Evolutionary conservation across 2,888 invertebrate species (phyloP).

Genomic region (Trichacis sp.): DNA sequence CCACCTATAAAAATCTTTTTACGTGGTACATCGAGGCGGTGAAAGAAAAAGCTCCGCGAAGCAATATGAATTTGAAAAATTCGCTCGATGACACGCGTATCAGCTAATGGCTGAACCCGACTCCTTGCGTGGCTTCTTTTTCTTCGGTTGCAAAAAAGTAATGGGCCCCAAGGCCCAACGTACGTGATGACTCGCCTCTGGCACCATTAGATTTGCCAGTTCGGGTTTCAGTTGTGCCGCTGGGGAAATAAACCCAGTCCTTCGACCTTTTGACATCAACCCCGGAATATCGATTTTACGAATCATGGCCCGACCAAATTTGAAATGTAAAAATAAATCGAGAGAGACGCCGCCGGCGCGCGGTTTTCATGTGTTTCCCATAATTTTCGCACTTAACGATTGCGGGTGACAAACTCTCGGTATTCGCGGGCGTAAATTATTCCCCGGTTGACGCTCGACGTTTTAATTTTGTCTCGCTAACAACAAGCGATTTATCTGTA

Average conservation of each 20-base stretch:
- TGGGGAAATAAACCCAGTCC: constrained; percentile 27
- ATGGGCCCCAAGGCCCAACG: constrained; percentile 36
- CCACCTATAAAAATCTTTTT: too few relatives aligned
- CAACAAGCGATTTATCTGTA: background rate
- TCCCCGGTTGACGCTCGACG: constrained; percentile 15
- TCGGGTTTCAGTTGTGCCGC: constrained; percentile 63
- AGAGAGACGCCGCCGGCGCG: background rate
- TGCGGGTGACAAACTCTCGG: constrained; percentile 31
- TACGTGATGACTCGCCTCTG: constrained; percentile 62
- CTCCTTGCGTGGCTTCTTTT: too few relatives aligned
- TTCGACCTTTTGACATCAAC: background rate
- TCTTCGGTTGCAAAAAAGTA: constrained; percentile 35
- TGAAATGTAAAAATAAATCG: background rate
- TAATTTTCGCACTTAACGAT: constrained; percentile 37
- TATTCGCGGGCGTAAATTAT: constrained; percentile 22
- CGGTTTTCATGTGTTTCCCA: constrained; percentile 42
- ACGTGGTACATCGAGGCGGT: too few relatives aligned
- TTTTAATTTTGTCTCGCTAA: constrained; percentile 17
- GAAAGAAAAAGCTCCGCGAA: too few relatives aligned
- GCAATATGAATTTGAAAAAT: too few relatives aligned
- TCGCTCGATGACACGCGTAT: constrained; percentile 58
- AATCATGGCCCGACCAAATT: background rate
- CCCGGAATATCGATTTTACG: background rate
- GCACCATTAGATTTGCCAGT: constrained; percentile 63
- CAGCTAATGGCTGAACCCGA: constrained; percentile 55